Percentiles rank a stretch among this genome's conserved stretches.
Evolutionary conservation across 2,113 vertebrate species (phyloP).

Genomic region (Microtus richardsoni): DNA sequence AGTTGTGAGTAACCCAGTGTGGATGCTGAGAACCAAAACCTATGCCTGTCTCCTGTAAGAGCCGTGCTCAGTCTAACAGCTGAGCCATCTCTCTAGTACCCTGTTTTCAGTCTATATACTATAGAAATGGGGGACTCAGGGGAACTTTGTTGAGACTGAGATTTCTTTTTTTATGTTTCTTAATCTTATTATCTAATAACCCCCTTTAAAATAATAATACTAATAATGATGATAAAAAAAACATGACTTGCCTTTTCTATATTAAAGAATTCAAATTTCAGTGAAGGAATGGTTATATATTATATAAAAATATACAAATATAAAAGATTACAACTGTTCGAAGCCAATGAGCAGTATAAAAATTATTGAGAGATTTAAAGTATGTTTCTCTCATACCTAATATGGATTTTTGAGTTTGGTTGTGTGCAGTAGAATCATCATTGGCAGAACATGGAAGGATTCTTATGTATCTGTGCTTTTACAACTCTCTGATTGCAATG

Average conservation of each 20-base stretch:
- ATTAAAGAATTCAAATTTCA: neutral
- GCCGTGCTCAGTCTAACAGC: neutral
- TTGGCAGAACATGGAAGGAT: neutral
- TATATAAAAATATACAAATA: neutral
- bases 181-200: neutral
- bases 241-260: neutral
- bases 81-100: neutral
- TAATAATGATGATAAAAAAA: neutral
- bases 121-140: neutral
- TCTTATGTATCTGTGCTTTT: neutral
- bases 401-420: neutral
- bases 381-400: neutral
- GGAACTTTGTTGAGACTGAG: neutral
- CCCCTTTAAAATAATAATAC: neutral
- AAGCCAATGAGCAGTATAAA: neutral
- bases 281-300: neutral
- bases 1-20: neutral
- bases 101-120: neutral
- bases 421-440: neutral
- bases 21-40: neutral
- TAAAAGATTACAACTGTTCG: neutral
- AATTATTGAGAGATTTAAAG: slow-evolving; percentile 6
- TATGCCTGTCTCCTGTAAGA: neutral
- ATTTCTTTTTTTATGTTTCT: neutral
- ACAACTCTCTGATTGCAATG: neutral